Evolutionary conservation across 2,797 vertebrate species (phyloP).

Genomic region (Triplophysa bombifrons): DNA sequence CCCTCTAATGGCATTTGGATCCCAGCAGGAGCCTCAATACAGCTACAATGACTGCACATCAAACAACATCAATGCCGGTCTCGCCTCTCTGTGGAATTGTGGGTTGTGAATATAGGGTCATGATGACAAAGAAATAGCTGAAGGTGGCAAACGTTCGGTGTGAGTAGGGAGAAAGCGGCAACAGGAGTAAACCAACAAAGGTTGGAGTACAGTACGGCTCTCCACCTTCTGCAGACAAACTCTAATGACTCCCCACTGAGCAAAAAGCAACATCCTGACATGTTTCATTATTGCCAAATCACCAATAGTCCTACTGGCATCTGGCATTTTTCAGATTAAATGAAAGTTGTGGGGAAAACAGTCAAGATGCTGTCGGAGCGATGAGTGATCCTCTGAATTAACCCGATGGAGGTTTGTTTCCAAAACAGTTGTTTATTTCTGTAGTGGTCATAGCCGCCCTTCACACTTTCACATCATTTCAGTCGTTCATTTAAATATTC

Average conservation of each 20-base stretch:
- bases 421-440: not conserved
- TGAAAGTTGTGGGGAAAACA: slow-evolving; percentile 43
- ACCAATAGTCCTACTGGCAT: slow-evolving; percentile 27
- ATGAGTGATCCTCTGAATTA: slow-evolving; percentile 52
- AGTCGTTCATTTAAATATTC: slow-evolving; percentile 14
- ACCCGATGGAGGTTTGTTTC: slow-evolving; percentile 26
- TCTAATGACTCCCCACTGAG: slow-evolving; percentile 65
- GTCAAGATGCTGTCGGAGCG: slow-evolving; percentile 42
- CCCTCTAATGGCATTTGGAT: slow-evolving; percentile 68
- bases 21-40: slow-evolving; percentile 65
- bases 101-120: slow-evolving; percentile 40
- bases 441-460: not conserved
- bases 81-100: slow-evolving; percentile 46
- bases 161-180: slow-evolving; percentile 27
- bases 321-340: slow-evolving; percentile 43
- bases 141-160: slow-evolving; percentile 31
- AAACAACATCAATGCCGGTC: slow-evolving; percentile 66
- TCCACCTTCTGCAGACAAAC: slow-evolving; percentile 59
- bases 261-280: slow-evolving; percentile 64
- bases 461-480: slow-evolving; percentile 29
- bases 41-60: slow-evolving; percentile 66
- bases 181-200: slow-evolving; percentile 56
- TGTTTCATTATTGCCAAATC: slow-evolving; percentile 67
- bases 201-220: slow-evolving; percentile 57
- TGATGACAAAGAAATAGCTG: slow-evolving; percentile 48